Percentiles rank a stretch among this genome's conserved stretches.
phyloP scores from a whole-genome alignment of 2,113 vertebrate genomes.

The Cephalopterus ornatus region DNA sequence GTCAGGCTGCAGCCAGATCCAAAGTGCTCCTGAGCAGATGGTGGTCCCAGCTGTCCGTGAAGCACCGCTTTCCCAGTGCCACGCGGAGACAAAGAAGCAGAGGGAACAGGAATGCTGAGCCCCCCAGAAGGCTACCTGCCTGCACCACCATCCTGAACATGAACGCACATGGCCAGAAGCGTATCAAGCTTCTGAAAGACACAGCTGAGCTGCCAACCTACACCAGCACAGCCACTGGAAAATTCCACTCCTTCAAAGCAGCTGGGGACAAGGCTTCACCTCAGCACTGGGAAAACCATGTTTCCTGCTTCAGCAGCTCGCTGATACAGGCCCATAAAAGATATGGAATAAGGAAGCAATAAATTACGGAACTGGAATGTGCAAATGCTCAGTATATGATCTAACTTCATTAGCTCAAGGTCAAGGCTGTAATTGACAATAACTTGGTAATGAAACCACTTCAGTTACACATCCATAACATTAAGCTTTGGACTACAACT shows the following conservation, averaged over 20 bases:
- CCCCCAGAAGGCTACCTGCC: background rate
- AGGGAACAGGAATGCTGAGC: background rate
- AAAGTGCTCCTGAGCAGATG: background rate
- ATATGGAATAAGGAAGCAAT: background rate
- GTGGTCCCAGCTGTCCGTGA: background rate
- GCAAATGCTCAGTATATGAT: background rate
- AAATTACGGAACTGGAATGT: background rate
- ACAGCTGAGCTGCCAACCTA: background rate
- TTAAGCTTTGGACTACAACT: background rate
- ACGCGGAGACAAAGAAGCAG: background rate
- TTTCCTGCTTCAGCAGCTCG: slow-evolving; percentile 28
- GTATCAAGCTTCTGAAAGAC: background rate
- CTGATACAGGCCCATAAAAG: background rate
- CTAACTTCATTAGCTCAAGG: background rate
- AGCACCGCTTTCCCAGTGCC: background rate
- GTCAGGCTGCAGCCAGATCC: background rate
- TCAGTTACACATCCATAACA: background rate
- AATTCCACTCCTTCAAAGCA: slow-evolving; percentile 9
- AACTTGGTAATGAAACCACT: background rate
- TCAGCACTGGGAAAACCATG: background rate
- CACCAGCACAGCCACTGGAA: background rate
- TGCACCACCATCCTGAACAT: background rate
- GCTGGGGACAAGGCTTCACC: background rate
- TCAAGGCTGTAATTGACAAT: background rate
- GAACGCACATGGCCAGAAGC: fast-evolving